Conservation (phyloP, 2,113 vertebrate species). For the Echinops telfairi region DNA sequence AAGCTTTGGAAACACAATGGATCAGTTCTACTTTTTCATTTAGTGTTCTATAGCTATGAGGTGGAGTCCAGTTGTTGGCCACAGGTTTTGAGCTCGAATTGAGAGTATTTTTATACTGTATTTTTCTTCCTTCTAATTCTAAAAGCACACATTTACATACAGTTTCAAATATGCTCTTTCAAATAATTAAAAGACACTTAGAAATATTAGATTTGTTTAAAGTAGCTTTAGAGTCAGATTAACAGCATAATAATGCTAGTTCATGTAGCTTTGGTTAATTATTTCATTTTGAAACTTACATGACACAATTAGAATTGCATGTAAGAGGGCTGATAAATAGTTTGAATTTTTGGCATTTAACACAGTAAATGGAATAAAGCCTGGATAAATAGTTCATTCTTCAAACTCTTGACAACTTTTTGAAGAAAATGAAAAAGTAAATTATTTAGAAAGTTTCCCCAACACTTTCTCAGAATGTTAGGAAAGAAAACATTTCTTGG, state of each 20-base stretch:
- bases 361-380: not conserved
- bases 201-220: not conserved
- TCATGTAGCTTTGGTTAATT: not conserved
- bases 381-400: not conserved
- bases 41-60: not conserved
- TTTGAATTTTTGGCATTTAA: not conserved
- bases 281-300: too few relatives aligned
- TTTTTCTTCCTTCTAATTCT: not conserved
- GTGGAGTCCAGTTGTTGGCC: not conserved
- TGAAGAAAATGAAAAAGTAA: not conserved
- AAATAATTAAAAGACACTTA: not conserved
- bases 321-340: conserved; percentile 23
- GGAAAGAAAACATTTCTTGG: not conserved
- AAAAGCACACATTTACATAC: not conserved
- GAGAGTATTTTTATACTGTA: not conserved
- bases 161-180: conserved; percentile 33
- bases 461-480: not conserved
- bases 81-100: not conserved
- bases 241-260: not conserved
- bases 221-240: not conserved
- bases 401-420: not conserved
- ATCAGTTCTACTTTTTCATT: not conserved
- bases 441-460: not conserved
- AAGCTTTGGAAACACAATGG: not conserved
- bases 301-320: not conserved